A percentile compares a stretch with the other conserved stretches of the same genome.
phyloP scores from a whole-genome alignment of 2,113 vertebrate genomes.

The Spheniscus mendiculus region DNA sequence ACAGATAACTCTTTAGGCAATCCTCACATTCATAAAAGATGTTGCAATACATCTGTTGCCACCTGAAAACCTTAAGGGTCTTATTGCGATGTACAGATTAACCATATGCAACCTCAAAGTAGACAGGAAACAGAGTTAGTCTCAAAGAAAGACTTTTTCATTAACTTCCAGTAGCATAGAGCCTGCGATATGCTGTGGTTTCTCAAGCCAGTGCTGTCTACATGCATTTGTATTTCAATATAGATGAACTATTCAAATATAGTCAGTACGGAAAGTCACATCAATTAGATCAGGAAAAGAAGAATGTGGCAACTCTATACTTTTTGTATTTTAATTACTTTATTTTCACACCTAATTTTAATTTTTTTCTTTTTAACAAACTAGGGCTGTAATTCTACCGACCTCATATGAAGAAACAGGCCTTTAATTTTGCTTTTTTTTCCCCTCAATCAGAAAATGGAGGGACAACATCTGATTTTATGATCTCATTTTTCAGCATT shows the following conservation, averaged over 20 bases:
- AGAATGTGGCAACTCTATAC: neutral
- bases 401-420: neutral
- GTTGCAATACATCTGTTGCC: neutral
- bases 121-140: neutral
- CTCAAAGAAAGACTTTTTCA: neutral
- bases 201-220: neutral
- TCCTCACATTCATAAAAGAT: neutral
- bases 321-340: neutral
- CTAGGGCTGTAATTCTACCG: neutral
- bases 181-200: neutral
- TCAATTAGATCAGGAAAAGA: neutral
- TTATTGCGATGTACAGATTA: neutral
- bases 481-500: neutral
- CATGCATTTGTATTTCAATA: fast-evolving
- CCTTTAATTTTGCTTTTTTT: neutral
- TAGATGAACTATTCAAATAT: neutral
- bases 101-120: neutral
- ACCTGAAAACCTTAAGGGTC: neutral
- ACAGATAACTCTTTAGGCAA: neutral
- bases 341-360: neutral
- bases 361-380: neutral
- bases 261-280: neutral
- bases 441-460: neutral
- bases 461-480: neutral
- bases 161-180: neutral